Base-by-base conservation (phyloP, 2,888 invertebrate species). In the Argyra leucocephala region DNA sequence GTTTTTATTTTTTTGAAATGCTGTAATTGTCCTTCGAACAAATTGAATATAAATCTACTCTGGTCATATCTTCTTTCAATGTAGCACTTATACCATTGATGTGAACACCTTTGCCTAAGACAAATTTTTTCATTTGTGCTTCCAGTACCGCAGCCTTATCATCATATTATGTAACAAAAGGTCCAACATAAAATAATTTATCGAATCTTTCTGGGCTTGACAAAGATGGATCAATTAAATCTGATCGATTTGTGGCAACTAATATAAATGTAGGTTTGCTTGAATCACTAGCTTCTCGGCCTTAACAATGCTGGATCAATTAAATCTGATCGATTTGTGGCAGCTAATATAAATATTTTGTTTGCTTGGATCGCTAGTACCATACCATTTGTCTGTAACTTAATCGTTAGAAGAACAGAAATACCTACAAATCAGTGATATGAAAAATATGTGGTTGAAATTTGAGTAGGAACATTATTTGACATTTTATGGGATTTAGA, bases 181-280 rank as follows among this genome's bases (percentile, higher is more conserved):
- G 89, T 0, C 96, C 95, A n/a, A 98, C 92, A 75, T 93, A 96
- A 57, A 97, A 84, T 68, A 95, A 82, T 76, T 96, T 96, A 80
- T 98, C 98, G 76, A 98, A 92, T 69, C 97, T 86, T 22, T 98
- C 98, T 10, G 98, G 98, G 57, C 98, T 83, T 57, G 98, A 81
- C 0, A 99, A 81, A 1, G 96, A 95, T 6, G 93, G 92, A 76
- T 99, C 98, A 65, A 99, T 85, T 37, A 99, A 83, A 81, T 99
- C 99, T 0, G 96, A 96, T 63, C 98, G 85, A 81, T 99, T 99
- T 3, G 99, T 99, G 1, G 99, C 98, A 12, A 93, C 96, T 79
- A 93, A 82, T 70, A 88, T 83, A 71, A 87, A 87, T 24, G 88
- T n/a, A 64, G 84, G 83, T 69, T 75, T 78, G 9, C 70, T 74